A percentile compares a stretch with the other conserved stretches of the same genome.
phyloP scores from a whole-genome alignment of 2,113 vertebrate species.

The Megatriorchis doriae region DNA sequence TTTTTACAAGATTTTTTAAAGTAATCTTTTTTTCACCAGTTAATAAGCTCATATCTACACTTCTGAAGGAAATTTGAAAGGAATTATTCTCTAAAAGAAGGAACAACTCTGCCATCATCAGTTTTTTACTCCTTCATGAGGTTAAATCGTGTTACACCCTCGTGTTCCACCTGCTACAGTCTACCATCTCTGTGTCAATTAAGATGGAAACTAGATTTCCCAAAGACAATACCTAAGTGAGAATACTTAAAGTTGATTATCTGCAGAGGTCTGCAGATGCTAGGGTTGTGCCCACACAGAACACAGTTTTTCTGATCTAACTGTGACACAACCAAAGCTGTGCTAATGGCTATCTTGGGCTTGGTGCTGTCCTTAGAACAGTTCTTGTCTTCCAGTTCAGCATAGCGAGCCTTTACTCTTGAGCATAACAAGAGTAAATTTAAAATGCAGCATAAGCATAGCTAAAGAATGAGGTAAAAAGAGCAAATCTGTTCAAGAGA shows the following conservation, averaged over 20 bases:
- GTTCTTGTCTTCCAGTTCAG: not conserved
- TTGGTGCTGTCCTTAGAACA: not conserved
- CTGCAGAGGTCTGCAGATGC: not conserved
- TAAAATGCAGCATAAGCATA: not conserved
- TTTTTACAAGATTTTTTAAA: not conserved
- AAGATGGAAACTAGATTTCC: not conserved
- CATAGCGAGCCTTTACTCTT: not conserved
- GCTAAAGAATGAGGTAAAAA: not conserved
- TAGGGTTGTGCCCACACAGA: not conserved
- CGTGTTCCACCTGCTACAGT: not conserved
- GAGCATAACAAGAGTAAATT: not conserved
- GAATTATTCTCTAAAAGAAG: not conserved
- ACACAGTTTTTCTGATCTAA: not conserved
- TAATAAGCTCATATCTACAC: not conserved
- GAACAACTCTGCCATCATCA: not conserved
- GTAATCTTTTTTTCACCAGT: not conserved
- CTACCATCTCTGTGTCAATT: not conserved
- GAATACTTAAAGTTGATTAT: not conserved
- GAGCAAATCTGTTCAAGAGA: rapidly evolving
- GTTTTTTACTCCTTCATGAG: not conserved
- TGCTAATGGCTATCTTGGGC: not conserved
- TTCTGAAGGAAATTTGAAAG: not conserved
- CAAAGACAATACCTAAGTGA: not conserved
- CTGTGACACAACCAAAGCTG: not conserved
- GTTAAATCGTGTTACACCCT: not conserved